Base-by-base conservation (phyloP, 2,113 vertebrate genomes). In the Corvus moneduloides region DNA sequence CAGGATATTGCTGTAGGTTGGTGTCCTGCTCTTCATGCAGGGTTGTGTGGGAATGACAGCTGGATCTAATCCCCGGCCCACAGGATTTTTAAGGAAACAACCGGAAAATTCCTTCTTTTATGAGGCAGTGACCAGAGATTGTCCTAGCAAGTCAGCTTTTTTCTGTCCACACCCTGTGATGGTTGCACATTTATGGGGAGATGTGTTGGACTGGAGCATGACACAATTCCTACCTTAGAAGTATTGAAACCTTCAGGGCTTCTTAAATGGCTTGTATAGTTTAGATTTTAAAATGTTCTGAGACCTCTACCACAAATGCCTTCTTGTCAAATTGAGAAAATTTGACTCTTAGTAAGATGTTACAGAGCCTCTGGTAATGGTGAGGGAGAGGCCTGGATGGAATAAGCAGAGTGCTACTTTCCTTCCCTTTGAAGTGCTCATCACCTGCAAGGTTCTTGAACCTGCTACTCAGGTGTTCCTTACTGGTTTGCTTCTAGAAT, bases 71-170 rank as follows among this genome's bases (percentile, higher is more conserved):
- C 89, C 67, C 89, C 9, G 10, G 43, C 81, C 89, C 69, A 43
- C 30, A 83, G 43, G 67, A 77, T 71, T 95, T 94, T 67, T 80
- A 79, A 88, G 75, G 85, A 93, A 96, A 74, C 64, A 89, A 59
- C 82, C 80, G 28, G 79, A 56, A 78, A 74, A 93, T 94, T 93
- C 92, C 79, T 96, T 90, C 41, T 35, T 84, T 85, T 81, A 39
- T 9, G 13, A 83, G 63, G 52, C 56, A 68, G 93, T 77, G 87
- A 74, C 67, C 79, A 51, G 13, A 33, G 73, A 51, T 74, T 88
- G 41, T 93, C 75, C 51, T 74, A 75, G 30, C 79, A 88, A 84
- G 76, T 80, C 83, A 56, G 41, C 52, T 91, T 75, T 48, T 85
- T 90, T 80, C 75, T 89, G 32, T 86, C 44, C 58, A 48, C 64